Evolutionary conservation across 2,888 invertebrate genomes (phyloP).

Genomic region (Gari tellinella): DNA sequence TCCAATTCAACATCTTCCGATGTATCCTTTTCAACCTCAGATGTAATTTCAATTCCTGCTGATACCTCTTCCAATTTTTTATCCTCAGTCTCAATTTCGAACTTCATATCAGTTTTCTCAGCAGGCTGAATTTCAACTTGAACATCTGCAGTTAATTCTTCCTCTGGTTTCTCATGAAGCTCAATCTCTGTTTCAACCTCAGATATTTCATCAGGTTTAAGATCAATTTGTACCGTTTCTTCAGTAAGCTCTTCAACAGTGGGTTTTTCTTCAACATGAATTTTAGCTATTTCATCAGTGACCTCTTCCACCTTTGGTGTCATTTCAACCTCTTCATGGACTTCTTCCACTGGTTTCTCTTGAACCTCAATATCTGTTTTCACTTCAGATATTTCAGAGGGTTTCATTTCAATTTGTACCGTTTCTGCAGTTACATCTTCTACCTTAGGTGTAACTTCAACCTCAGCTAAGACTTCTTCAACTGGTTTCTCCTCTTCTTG

Average conservation of each 20-base stretch:
- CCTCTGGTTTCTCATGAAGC: constrained; percentile 14
- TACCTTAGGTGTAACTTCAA: constrained; percentile 9
- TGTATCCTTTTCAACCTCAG: constrained; percentile 2
- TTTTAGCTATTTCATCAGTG: constrained; percentile 8
- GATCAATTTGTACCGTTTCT: not conserved
- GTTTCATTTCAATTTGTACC: constrained; percentile 7
- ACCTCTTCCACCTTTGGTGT: constrained; percentile 12
- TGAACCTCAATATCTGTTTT: constrained; percentile 26
- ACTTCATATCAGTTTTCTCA: constrained; percentile 31
- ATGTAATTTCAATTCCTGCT: constrained; percentile 72
- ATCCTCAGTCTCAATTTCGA: constrained; percentile 2
- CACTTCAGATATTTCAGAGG: constrained; percentile 14
- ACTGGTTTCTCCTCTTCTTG: not conserved
- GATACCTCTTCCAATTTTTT: constrained; percentile 83
- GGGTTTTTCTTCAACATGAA: constrained; percentile 9
- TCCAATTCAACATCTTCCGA: not conserved
- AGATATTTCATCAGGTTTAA: constrained; percentile 8
- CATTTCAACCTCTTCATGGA: constrained; percentile 11
- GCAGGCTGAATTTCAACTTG: not conserved
- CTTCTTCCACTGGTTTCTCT: constrained; percentile 23
- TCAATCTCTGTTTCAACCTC: constrained; percentile 29
- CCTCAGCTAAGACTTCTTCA: constrained; percentile 7
- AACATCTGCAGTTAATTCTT: constrained; percentile 24
- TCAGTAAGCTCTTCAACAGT: constrained; percentile 7
- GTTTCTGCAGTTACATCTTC: too few species aligned